Evolutionary conservation across 2,113 vertebrate species (phyloP).

Genomic region (Zosterops hypoxanthus): DNA sequence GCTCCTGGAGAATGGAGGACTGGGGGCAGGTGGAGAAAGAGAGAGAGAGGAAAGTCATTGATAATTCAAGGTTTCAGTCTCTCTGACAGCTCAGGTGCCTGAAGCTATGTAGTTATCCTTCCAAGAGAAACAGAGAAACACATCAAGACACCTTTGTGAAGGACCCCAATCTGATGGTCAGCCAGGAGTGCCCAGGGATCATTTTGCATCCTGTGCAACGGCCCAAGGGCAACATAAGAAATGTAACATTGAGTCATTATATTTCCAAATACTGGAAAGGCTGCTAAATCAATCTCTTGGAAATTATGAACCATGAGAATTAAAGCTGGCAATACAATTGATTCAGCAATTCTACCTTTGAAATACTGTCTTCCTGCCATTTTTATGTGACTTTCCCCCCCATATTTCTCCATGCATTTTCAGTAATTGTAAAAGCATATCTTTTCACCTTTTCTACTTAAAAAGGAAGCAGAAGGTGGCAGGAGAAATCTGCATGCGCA

Average conservation of each 20-base stretch:
- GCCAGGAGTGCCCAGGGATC: not conserved
- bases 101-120: not conserved
- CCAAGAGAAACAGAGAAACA: not conserved
- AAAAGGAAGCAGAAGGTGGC: not conserved
- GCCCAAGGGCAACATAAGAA: not conserved
- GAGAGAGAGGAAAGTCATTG: not conserved
- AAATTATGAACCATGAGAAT: not conserved
- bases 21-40: accelerated
- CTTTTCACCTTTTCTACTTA: not conserved
- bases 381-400: not conserved
- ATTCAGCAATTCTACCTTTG: not conserved
- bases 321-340: not conserved
- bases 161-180: not conserved
- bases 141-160: accelerated
- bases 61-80: not conserved
- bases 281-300: not conserved
- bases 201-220: not conserved
- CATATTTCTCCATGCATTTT: not conserved
- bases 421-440: not conserved
- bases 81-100: not conserved
- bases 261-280: not conserved
- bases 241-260: not conserved
- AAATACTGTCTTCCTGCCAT: not conserved
- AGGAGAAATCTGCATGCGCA: not conserved
- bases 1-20: not conserved